Evolutionary conservation across 2,888 invertebrate species (phyloP).

Genomic region (Syrista parreyssii): DNA sequence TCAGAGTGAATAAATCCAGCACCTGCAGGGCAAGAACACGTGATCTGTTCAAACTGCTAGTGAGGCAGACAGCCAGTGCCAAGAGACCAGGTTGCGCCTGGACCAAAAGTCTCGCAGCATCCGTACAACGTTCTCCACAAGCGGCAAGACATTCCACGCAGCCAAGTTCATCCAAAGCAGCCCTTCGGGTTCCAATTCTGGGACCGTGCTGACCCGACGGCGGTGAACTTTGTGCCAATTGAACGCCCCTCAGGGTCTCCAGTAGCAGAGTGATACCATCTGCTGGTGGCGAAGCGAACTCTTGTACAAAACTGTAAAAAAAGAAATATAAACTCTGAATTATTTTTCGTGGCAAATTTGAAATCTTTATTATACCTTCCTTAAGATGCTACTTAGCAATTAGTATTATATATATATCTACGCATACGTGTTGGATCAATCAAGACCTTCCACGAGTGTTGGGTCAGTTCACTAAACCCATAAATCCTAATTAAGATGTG

Average conservation of each 20-base stretch:
- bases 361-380: neutral
- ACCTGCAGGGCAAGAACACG: conserved; percentile 89
- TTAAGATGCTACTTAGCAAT: neutral
- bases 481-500: neutral
- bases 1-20: conserved; percentile 17
- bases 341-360: neutral
- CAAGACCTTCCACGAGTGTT: neutral
- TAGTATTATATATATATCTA: neutral
- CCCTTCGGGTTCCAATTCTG: conserved; percentile 69
- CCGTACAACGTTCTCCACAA: conserved; percentile 82
- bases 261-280: conserved; percentile 88
- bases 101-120: conserved; percentile 81
- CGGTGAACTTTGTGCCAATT: conserved; percentile 78
- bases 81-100: conserved; percentile 84
- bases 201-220: conserved; percentile 63
- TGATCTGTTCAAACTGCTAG: conserved; percentile 88
- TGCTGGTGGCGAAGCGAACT: conserved; percentile 88
- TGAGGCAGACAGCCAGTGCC: conserved; percentile 87
- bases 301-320: conserved; percentile 86
- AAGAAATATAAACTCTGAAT: neutral
- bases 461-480: neutral
- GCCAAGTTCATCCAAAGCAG: conserved; percentile 87
- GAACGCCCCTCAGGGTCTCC: conserved; percentile 87
- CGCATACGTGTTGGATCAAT: neutral
- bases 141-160: conserved; percentile 89